phyloP scores from a whole-genome alignment of 2,113 vertebrate species.

The Ariopsis seemanni region DNA sequence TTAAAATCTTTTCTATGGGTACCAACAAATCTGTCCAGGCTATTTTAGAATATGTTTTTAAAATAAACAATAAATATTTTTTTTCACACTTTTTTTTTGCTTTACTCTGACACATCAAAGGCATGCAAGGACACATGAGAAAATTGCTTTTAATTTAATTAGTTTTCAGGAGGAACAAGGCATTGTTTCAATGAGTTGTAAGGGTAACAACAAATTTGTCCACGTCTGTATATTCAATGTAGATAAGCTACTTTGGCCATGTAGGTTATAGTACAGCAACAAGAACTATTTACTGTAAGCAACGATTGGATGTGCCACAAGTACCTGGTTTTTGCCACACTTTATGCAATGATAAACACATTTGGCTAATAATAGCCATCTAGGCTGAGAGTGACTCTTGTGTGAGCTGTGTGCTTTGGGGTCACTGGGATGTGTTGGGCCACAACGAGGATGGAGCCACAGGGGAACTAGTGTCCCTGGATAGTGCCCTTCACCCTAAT shows the following conservation, averaged over 20 bases:
- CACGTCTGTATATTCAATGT: not conserved
- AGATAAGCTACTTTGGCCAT: not conserved
- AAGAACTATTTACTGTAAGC: not conserved
- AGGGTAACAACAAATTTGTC: too few relatives aligned
- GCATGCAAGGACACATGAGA: too few relatives aligned
- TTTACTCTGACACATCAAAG: too few relatives aligned
- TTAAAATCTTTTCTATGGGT: too few relatives aligned
- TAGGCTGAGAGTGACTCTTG: slow-evolving; percentile 42
- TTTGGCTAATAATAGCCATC: slow-evolving; percentile 42
- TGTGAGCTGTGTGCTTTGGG: slow-evolving; percentile 45
- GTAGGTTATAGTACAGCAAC: not conserved
- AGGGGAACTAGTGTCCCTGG: slow-evolving; percentile 51
- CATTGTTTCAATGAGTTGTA: too few relatives aligned
- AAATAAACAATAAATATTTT: too few relatives aligned
- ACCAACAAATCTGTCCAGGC: too few relatives aligned
- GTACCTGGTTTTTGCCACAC: slow-evolving; percentile 17
- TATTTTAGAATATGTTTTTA: too few relatives aligned
- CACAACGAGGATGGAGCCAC: slow-evolving; percentile 32
- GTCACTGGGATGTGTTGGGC: slow-evolving; percentile 40
- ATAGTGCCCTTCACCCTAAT: slow-evolving; percentile 65
- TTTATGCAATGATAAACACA: slow-evolving; percentile 20
- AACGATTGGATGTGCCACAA: slow-evolving; percentile 15
- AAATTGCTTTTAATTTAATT: too few relatives aligned
- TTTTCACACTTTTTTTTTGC: too few relatives aligned
- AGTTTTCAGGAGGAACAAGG: too few relatives aligned